Evolutionary conservation across 2,113 vertebrate species (phyloP).

Genomic region (Geococcyx californianus): DNA sequence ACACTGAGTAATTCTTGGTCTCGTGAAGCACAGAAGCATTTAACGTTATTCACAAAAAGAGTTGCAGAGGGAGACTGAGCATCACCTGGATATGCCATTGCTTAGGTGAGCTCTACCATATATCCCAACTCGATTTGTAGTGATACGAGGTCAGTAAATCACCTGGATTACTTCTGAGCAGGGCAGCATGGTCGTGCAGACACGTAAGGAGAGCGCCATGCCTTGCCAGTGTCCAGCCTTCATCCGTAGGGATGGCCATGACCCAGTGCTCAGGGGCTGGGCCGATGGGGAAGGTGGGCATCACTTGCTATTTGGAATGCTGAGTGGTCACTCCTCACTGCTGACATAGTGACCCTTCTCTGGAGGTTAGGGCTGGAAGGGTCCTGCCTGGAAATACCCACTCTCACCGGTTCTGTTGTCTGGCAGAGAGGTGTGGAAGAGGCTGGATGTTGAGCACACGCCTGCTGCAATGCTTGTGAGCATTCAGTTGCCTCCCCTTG

Average conservation of each 20-base stretch:
- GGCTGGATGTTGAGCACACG: not conserved
- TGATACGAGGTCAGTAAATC: not conserved
- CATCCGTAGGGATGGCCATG: fast-evolving
- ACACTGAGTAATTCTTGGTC: not conserved
- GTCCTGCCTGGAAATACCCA: not conserved
- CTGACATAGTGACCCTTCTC: not conserved
- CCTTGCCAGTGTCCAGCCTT: not conserved
- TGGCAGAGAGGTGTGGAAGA: too few relatives aligned
- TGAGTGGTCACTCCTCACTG: not conserved
- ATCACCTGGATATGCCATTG: not conserved
- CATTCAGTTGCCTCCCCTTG: not conserved
- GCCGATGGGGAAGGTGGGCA: not conserved
- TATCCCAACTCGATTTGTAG: not conserved
- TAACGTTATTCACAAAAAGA: not conserved
- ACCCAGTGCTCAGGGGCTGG: fast-evolving
- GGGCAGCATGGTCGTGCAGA: not conserved
- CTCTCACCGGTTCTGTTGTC: not conserved
- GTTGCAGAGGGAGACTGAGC: not conserved
- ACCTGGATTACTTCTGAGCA: not conserved
- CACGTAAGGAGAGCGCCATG: fast-evolving
- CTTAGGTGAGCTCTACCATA: not conserved
- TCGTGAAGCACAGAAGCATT: not conserved
- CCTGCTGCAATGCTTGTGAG: not conserved
- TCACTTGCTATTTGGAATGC: fast-evolving
- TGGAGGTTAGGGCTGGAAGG: not conserved